phyloP scores from a whole-genome alignment of 2,113 vertebrate species.

The Elgaria multicarinata region DNA sequence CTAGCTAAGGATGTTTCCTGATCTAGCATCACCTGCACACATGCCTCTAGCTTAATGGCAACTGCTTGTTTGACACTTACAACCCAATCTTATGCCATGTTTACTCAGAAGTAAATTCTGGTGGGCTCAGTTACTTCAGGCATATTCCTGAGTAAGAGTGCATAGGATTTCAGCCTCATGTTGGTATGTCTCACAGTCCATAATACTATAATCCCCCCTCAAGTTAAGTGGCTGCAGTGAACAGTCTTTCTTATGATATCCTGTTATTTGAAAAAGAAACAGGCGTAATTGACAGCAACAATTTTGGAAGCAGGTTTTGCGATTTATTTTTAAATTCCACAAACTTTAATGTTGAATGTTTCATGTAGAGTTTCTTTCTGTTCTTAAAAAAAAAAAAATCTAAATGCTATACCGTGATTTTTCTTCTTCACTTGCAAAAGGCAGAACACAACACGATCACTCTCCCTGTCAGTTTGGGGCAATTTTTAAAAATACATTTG shows the following conservation, averaged over 20 bases:
- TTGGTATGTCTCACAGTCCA: not conserved
- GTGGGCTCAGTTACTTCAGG: not conserved
- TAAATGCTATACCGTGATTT: conserved; percentile 53
- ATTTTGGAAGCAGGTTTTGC: conserved; percentile 57
- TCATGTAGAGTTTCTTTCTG: conserved; percentile 58
- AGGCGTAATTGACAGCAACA: conserved; percentile 46
- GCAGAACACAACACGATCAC: conserved; percentile 46
- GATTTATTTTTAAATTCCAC: conserved; percentile 64
- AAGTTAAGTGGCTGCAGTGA: conserved; percentile 24
- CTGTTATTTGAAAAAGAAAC: conserved; percentile 51
- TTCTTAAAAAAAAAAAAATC: conserved; percentile 32
- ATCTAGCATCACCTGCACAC: not conserved
- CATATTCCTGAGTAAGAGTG: not conserved
- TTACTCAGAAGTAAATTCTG: not conserved
- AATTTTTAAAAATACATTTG: conserved; percentile 64
- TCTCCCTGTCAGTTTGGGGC: conserved; percentile 53
- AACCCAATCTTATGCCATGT: accelerated
- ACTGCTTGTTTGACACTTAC: not conserved
- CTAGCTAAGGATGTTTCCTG: too few relatives aligned
- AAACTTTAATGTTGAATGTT: conserved; percentile 59
- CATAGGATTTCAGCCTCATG: not conserved
- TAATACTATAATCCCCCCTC: conserved; percentile 16
- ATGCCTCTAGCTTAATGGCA: not conserved
- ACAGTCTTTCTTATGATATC: conserved; percentile 3
- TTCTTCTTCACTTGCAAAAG: conserved; percentile 47